phyloP scores from a whole-genome alignment of 2,113 vertebrate genomes.

The Nesoenas mayeri region DNA sequence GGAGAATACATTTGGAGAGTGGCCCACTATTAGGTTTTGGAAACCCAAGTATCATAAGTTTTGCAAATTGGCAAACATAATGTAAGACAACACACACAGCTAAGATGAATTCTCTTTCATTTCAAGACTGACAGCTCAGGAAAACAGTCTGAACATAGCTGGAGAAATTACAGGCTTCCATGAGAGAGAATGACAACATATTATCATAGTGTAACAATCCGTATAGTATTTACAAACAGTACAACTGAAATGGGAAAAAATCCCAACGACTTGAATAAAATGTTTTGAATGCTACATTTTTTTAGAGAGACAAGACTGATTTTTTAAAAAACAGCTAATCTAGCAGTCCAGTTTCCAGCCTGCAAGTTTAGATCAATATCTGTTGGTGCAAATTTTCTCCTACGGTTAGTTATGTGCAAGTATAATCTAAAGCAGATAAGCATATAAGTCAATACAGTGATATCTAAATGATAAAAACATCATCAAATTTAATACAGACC shows the following conservation, averaged over 20 bases:
- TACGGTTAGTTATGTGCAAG: neutral
- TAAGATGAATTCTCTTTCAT: neutral
- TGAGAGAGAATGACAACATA: neutral
- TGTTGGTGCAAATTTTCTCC: neutral
- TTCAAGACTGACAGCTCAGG: neutral
- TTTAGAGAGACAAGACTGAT: neutral
- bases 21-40: neutral
- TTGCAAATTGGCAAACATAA: neutral
- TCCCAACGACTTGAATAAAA: neutral
- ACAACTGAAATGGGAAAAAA: neutral
- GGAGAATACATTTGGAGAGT: slow-evolving; percentile 5
- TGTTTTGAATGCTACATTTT: neutral
- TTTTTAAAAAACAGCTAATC: neutral
- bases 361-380: neutral
- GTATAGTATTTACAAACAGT: neutral
- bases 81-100: neutral
- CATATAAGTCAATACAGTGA: neutral
- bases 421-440: neutral
- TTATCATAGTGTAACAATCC: neutral
- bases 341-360: neutral
- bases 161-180: neutral
- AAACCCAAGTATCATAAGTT: neutral
- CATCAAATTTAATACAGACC: neutral
- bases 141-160: neutral
- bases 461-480: neutral